Conservation (phyloP, 1,140 invertebrate species). For the Octopus sinensis region DNA sequence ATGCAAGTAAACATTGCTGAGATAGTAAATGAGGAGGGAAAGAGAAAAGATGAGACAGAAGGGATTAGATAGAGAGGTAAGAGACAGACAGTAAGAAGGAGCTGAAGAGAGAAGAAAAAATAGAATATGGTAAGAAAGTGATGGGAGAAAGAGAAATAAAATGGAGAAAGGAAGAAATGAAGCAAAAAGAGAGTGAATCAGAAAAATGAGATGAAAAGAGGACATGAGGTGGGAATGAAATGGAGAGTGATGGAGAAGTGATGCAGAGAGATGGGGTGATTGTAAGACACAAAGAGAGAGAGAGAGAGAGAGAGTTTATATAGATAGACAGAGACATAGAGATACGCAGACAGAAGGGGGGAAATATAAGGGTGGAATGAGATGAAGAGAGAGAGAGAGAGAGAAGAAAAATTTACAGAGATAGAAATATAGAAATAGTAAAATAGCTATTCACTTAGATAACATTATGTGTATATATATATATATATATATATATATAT, state of each 20-base stretch:
- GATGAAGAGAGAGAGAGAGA: not conserved
- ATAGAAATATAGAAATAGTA: too few relatives aligned
- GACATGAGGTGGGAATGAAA: not conserved
- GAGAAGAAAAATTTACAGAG: not conserved
- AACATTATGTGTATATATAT: too few relatives aligned
- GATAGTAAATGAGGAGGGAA: not conserved
- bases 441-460: too few relatives aligned
- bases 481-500: too few relatives aligned
- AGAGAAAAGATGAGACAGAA: not conserved
- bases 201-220: not conserved
- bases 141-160: not conserved
- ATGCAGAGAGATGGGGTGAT: not conserved
- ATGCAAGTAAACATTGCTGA: not conserved
- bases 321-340: not conserved
- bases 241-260: not conserved
- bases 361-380: not conserved
- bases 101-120: not conserved
- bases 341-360: not conserved
- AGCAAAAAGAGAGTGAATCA: not conserved
- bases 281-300: not conserved
- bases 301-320: not conserved
- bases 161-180: not conserved
- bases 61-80: not conserved
- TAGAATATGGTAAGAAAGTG: not conserved
- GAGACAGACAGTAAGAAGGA: not conserved